Evolutionary conservation across 2,888 invertebrate genomes (phyloP), one percentile per base, ranked within the genome.

Genomic region (Coleophora flavipennella): DNA sequence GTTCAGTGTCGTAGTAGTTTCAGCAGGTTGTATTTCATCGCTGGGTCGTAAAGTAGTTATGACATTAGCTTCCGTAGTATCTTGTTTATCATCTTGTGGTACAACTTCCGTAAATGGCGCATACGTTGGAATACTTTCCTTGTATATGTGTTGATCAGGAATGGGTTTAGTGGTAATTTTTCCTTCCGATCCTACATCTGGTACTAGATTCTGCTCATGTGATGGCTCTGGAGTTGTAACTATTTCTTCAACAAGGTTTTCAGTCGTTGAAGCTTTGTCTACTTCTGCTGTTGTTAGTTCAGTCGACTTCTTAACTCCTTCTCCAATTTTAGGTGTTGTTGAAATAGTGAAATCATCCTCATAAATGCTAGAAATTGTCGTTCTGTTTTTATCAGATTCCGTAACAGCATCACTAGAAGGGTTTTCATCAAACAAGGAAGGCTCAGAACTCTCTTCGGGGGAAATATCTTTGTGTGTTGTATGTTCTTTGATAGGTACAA

Each of bases 1-100:
- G 46, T 71, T 64, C 27, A 59, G 40, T 32, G 62, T 56, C 20
- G 73, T 70, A 11, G 73, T 70, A 11, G 55, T 63, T 49, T 70
- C 70, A 34, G 50, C 3, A 20, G 20, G 20, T 20, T 20, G 20
- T 3, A 20, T 20, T 20, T 20, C 6, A 20, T 20, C 20, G 3
- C 20, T 20, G 20, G 20, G 20, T 20, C 6, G 20, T 20, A 20
- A 20, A 20, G 20, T 20, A 20, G 20, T 20, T 20, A 6, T 20
- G 6, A 20, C 20, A n/a, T n/a, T n/a, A n/a, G n/a, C n/a, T n/a
- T n/a, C n/a, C n/a, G n/a, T n/a, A 43, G 14, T 36, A 6, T 53
- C 50, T 50, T 42, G 32, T 20, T 40, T 10, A 20, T 32, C 27
- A 29, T 20, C 20, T 20, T 20, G 20, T 20, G 20, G 20, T 6